Conservation (phyloP, 1,140 invertebrate species). For the Zaprionus ghesquierei region DNA sequence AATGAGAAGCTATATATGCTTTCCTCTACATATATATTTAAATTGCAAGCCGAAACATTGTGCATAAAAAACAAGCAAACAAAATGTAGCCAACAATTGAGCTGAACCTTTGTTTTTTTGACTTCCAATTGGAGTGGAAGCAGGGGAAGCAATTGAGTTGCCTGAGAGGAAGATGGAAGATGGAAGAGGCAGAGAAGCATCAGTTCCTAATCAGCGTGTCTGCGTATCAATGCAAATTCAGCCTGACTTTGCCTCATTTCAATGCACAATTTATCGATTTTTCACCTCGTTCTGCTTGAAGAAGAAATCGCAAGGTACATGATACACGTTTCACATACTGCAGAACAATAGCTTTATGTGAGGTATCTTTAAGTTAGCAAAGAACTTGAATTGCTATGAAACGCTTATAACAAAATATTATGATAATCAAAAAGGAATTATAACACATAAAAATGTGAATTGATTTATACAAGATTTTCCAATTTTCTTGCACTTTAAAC, state of each 20-base stretch:
- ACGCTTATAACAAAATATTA: no score
- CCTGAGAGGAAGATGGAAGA: background rate
- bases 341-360: no score
- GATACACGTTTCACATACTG: no score
- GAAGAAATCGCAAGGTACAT: no score
- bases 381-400: no score
- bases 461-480: no score
- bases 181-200: background rate
- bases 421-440: no score
- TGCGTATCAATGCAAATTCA: no score
- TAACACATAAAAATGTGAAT: no score
- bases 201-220: background rate
- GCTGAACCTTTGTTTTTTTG: background rate
- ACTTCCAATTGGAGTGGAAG: background rate
- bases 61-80: background rate
- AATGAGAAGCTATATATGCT: constrained; percentile 30
- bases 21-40: constrained; percentile 31
- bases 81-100: background rate
- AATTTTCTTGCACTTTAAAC: no score
- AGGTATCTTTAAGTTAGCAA: no score
- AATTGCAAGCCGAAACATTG: constrained; percentile 39
- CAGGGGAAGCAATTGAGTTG: background rate
- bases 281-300: background rate
- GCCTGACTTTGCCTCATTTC: background rate
- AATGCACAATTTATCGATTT: background rate